A percentile compares a stretch with the other conserved stretches of the same genome.
These are phyloP conservation scores for Heterochromis multidens DNA, from an alignment of 2,113 vertebrate genomes.

Conservation along the genomic window DNA sequence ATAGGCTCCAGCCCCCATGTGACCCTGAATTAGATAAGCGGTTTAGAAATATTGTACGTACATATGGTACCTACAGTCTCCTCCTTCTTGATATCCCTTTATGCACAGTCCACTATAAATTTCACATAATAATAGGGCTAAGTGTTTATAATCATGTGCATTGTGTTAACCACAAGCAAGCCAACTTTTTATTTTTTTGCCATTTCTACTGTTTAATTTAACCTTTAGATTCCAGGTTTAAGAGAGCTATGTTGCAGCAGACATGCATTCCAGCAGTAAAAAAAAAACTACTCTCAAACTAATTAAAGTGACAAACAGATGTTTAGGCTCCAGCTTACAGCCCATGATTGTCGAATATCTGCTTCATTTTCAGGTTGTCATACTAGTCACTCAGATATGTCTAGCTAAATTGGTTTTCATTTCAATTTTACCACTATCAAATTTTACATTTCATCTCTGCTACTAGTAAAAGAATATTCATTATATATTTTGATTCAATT, in stretches of 20 bases:
- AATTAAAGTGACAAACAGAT: slow-evolving; percentile 56
- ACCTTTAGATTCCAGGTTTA: background rate
- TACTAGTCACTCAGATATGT: background rate
- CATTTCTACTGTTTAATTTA: slow-evolving; percentile 5
- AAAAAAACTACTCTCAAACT: background rate
- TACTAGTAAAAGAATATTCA: background rate
- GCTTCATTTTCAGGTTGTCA: slow-evolving; percentile 24
- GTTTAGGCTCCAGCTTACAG: slow-evolving; percentile 19
- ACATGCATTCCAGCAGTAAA: background rate
- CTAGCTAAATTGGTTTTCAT: background rate
- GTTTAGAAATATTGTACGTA: background rate
- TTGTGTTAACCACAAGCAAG: background rate
- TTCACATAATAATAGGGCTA: background rate
- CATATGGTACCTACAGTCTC: background rate
- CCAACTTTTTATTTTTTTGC: background rate
- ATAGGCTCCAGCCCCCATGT: background rate
- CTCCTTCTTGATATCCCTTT: background rate
- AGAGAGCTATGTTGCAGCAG: background rate
- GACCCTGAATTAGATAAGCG: background rate
- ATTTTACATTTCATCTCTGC: background rate
- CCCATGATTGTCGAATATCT: slow-evolving; percentile 7
- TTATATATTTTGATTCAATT: background rate
- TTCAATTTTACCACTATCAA: background rate
- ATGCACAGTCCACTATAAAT: background rate
- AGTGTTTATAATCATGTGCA: background rate